These are phyloP conservation scores for Mesorhabditis spiculigera DNA, from an alignment of 2,888 invertebrate species.

Conservation along the genomic window DNA sequence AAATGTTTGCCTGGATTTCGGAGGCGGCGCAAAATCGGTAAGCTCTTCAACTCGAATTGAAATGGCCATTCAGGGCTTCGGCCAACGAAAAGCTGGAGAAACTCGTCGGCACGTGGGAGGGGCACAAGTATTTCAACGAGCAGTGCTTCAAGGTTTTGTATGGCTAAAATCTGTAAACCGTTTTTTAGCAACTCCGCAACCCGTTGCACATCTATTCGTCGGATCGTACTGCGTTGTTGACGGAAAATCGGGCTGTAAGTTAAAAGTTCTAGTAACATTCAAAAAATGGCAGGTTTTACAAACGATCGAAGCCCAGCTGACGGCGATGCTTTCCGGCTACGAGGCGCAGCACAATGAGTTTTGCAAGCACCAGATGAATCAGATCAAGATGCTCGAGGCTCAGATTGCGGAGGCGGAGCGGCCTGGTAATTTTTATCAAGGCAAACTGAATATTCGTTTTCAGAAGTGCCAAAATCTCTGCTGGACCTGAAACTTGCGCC, in stretches of 20 bases:
- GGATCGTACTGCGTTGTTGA: background rate
- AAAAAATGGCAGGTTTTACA: constrained; percentile 7
- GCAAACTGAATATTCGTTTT: background rate
- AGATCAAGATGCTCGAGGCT: constrained; percentile 34
- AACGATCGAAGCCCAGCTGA: constrained; percentile 69
- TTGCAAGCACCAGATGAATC: constrained; percentile 76
- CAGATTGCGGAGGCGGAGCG: constrained; percentile 8
- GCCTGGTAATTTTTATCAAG: constrained; percentile 10
- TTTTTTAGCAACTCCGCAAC: constrained; percentile 70
- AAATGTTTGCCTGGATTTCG: constrained; percentile 93
- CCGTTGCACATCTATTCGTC: constrained; percentile 65
- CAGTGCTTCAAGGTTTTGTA: constrained; percentile 46
- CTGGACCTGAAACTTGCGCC: constrained; percentile 12
- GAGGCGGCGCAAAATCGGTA: constrained; percentile 66
- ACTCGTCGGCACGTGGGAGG: constrained; percentile 87
- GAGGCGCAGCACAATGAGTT: constrained; percentile 93
- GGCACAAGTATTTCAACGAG: constrained; percentile 69
- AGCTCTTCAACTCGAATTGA: background rate
- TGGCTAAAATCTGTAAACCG: constrained; percentile 60
- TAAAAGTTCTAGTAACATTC: background rate
- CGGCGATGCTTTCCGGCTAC: constrained; percentile 77
- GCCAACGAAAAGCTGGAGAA: constrained; percentile 71
- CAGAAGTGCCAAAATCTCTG: constrained; percentile 3
- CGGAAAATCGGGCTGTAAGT: background rate
- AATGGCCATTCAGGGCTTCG: constrained; percentile 1